phyloP scores from a whole-genome alignment of 2,797 vertebrate genomes.

The Alcedo atthis region DNA sequence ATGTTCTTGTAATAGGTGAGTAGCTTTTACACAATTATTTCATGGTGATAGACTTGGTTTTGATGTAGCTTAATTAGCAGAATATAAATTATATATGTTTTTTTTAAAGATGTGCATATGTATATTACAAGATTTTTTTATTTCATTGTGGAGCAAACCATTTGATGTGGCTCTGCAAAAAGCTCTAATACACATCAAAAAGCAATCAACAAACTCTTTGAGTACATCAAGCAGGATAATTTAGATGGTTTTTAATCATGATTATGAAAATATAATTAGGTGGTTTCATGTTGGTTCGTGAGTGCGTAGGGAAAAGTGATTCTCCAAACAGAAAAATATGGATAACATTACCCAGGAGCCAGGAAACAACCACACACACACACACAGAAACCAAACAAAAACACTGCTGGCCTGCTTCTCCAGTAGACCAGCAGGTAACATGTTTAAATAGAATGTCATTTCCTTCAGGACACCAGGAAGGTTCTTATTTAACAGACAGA shows the following conservation, averaged over 20 bases:
- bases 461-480: conserved; percentile 57
- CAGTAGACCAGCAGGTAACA: conserved; percentile 52
- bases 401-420: conserved; percentile 39
- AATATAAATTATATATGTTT: conserved; percentile 75
- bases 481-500: conserved; percentile 72
- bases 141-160: conserved; percentile 74
- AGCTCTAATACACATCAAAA: conserved; percentile 78
- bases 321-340: conserved; percentile 76
- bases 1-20: conserved; percentile 75
- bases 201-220: conserved; percentile 81
- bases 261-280: conserved; percentile 82
- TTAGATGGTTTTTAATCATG: conserved; percentile 80
- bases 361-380: conserved; percentile 17
- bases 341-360: conserved; percentile 68
- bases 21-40: conserved; percentile 73
- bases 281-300: conserved; percentile 76
- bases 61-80: conserved; percentile 77
- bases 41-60: conserved; percentile 62
- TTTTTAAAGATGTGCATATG: conserved; percentile 65
- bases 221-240: conserved; percentile 78
- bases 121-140: conserved; percentile 64
- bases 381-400: conserved; percentile 30
- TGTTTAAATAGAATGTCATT: conserved; percentile 62
- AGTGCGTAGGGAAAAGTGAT: conserved; percentile 73
- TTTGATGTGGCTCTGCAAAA: conserved; percentile 75